Evolutionary conservation across 2,113 vertebrate species (phyloP), one percentile per base, ranked within the genome.

Genomic region (Neoarius graeffei): DNA sequence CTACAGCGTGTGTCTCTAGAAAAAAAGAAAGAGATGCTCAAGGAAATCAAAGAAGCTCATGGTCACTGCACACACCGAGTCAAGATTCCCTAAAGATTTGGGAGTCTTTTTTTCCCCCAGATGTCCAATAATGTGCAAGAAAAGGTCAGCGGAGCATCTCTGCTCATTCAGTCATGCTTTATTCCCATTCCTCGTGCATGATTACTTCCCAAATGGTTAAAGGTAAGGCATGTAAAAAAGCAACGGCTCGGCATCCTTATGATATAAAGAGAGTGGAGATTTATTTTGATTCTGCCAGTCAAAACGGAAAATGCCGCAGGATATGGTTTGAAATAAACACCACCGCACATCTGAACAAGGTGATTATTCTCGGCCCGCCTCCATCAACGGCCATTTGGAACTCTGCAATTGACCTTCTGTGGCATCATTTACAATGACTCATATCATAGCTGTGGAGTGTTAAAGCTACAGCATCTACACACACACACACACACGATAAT

Each of bases 351-450:
- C 90, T 90, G 66, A 77, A 91, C 90, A 88, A 91, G 91, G 91
- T 89, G 80, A 92, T 93, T 94, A 92, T 91, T 92, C 91, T 54
- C 91, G 87, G 89, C 92, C 89, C 93, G 89, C 92, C 90, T 93
- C 92, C 91, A 92, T 93, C 93, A 93, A 92, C 89, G 92, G 94
- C 93, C 94, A 94, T 95, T 95, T 94, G 95, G 94, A 95, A 94
- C 94, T 94, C 93, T 84, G 93, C 94, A 93, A 94, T 95, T 95
- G 95, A 96, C 94, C 95, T 95, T 95, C 94, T 88, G 90, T 90
- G 92, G 93, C 95, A 95, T 94, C 95, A 93, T 95, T 95, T 95
- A 95, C 94, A 95, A 94, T 94, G 94, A 95, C 92, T 94, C 94
- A 95, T 92, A 95, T 93, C 92, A 94, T 92, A 95, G 92, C 86